phyloP scores from a whole-genome alignment of 2,113 vertebrate species.

The Caretta caretta region DNA sequence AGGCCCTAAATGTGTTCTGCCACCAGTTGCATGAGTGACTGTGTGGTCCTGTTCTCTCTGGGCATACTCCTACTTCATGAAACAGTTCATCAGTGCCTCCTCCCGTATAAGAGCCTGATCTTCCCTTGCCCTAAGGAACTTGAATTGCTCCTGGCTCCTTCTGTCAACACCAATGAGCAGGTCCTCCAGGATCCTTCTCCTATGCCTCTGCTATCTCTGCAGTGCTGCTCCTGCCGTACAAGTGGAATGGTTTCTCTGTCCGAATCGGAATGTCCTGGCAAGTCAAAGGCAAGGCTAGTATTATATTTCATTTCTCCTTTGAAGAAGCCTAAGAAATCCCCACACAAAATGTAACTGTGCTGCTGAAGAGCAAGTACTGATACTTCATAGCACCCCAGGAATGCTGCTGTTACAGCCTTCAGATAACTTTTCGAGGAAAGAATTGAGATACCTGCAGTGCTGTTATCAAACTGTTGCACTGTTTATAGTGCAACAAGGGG shows the following conservation, averaged over 20 bases:
- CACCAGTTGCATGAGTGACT: too few species aligned
- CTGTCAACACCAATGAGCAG: neutral
- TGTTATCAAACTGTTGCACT: neutral
- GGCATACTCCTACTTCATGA: too few species aligned
- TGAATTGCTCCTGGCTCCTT: neutral
- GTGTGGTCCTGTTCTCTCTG: too few species aligned
- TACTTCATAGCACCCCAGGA: neutral
- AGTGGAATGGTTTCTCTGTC: neutral
- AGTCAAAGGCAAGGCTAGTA: neutral
- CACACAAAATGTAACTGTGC: neutral
- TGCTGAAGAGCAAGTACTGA: neutral
- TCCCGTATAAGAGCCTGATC: too few species aligned
- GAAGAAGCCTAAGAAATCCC: neutral
- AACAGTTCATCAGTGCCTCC: too few species aligned
- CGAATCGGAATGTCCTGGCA: neutral
- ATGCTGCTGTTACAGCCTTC: too few species aligned
- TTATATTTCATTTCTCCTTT: neutral
- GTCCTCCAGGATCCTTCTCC: neutral
- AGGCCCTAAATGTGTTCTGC: too few species aligned
- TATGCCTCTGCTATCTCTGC: neutral
- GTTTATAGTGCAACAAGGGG: neutral
- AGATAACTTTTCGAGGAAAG: neutral
- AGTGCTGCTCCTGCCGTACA: neutral
- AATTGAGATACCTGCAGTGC: neutral
- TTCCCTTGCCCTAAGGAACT: too few species aligned